Evolutionary conservation across 2,888 invertebrate genomes (phyloP).

Genomic region (Parthenolecanium corni): DNA sequence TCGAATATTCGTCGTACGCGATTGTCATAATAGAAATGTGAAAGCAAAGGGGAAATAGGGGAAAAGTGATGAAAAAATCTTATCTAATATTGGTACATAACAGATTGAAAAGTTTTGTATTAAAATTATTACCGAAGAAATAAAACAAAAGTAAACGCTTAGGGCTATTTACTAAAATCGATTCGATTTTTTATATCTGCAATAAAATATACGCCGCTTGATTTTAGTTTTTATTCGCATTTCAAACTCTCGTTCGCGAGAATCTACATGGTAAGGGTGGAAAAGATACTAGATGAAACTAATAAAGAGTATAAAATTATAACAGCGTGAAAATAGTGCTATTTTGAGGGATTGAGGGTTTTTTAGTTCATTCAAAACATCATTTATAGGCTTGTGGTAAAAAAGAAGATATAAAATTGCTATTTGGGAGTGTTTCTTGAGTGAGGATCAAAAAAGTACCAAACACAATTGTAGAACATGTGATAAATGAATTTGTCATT

Average conservation of each 20-base stretch:
- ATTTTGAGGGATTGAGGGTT: no score
- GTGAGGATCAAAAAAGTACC: no score
- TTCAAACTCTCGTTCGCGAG: not conserved
- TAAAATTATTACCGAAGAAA: constrained; percentile 23
- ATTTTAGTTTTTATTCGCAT: no score
- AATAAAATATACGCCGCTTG: constrained; percentile 13
- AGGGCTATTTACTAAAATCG: constrained; percentile 26
- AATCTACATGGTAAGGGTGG: not conserved
- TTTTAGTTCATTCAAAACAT: no score
- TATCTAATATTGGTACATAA: constrained; percentile 7
- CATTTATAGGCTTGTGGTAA: no score
- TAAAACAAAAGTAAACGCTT: constrained; percentile 27
- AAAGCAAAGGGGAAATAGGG: not conserved
- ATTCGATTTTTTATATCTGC: constrained; percentile 17
- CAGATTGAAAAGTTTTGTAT: constrained; percentile 27
- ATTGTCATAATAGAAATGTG: not conserved
- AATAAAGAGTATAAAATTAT: no score
- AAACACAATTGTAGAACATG: no score
- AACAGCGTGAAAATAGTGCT: no score
- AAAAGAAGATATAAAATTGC: no score
- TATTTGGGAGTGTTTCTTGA: no score
- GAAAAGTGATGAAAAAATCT: not conserved
- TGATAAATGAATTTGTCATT: no score
- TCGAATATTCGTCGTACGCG: not conserved
- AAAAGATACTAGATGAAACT: no score